A percentile compares a stretch with the other conserved stretches of the same genome.
phyloP scores from a whole-genome alignment of 2,797 vertebrate species.

The Tamandua tetradactyla region DNA sequence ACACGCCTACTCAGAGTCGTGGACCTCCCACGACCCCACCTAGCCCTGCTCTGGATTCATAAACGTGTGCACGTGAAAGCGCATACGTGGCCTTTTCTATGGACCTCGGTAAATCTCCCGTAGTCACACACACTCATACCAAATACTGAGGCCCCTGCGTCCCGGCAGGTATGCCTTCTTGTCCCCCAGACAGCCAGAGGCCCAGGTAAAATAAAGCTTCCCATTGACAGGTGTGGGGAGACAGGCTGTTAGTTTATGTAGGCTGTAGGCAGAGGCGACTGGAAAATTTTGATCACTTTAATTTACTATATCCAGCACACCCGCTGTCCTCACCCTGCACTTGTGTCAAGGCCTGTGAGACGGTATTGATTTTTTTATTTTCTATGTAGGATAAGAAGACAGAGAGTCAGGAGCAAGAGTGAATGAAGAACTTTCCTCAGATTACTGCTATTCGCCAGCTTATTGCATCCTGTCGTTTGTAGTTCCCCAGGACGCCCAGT shows the following conservation, averaged over 20 bases:
- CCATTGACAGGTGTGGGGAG: conserved; percentile 92
- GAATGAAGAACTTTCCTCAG: conserved; percentile 99
- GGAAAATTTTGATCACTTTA: conserved; percentile 99
- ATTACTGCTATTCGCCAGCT: conserved; percentile 97
- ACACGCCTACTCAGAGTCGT: accelerated
- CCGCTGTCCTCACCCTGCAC: conserved; percentile 91
- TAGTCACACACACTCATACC: conserved; percentile 52
- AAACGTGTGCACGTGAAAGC: accelerated
- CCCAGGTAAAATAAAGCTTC: conserved; percentile 86
- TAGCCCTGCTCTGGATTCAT: accelerated
- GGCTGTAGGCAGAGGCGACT: conserved; percentile 94
- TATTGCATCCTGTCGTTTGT: conserved; percentile 99
- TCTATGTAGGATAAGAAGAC: conserved; percentile 99
- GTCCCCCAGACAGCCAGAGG: conserved; percentile 84
- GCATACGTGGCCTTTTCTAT: too few relatives aligned
- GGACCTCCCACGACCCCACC: accelerated
- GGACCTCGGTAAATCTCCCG: accelerated
- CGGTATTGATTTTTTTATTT: conserved; percentile 99
- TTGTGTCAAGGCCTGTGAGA: conserved; percentile 98
- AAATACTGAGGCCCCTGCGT: conserved; percentile 63
- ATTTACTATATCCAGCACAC: conserved; percentile 97
- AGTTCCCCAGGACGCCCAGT: conserved; percentile 98
- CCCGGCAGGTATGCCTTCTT: conserved; percentile 74
- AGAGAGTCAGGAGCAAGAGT: conserved; percentile 97
- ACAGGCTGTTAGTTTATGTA: conserved; percentile 97